Evolutionary conservation across 2,888 invertebrate species (phyloP), one percentile per base, ranked within the genome.

Genomic region (Julus scanicus): DNA sequence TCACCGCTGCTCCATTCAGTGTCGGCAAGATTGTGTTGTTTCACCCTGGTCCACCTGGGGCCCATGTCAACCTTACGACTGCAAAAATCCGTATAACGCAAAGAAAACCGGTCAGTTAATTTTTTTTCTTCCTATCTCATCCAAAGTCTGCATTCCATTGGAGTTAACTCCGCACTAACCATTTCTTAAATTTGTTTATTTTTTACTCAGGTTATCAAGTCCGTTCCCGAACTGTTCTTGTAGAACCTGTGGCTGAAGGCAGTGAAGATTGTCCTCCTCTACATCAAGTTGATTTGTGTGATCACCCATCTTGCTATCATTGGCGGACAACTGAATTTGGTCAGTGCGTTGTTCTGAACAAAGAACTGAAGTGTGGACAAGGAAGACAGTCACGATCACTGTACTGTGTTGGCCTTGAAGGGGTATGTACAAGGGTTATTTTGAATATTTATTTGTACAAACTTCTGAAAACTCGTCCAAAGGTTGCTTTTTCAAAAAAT

Each of bases 11-110:
- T 91, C 94, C 93, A 94, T 94, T 0, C 94, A 94, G 0, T 94
- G 94, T 90, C 94, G 94, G 2, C 92, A 94, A 85, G 94, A 94
- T 90, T 94, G 94, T 90, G 93, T 94, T 90, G 94, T 94, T 0
- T 94, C 94, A 0, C 93, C 93, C 39, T 94, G 94, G 94, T 93
- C 94, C 2, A 92, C 93, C n/a, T 94, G 94, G 94, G 94, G 94
- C 0, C 93, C 94, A 0, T 94, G 94, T 90, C 93, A 93, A 88
- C 94, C 94, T 0, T 92, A 93, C 11, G 90, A 91, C 89, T 91
- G 90, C 44, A 89, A 90, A n/a, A 90, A 90, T 80, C 89, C 90
- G 11, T 89, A 89, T 40, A 44, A 86, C 44, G 17, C 63, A 88
- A 80, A 84, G 49, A 57, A 49, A 17, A 53, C 37, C 11, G 49